phyloP scores from a whole-genome alignment of 2,888 invertebrate genomes.

The Campoplex nolae region DNA sequence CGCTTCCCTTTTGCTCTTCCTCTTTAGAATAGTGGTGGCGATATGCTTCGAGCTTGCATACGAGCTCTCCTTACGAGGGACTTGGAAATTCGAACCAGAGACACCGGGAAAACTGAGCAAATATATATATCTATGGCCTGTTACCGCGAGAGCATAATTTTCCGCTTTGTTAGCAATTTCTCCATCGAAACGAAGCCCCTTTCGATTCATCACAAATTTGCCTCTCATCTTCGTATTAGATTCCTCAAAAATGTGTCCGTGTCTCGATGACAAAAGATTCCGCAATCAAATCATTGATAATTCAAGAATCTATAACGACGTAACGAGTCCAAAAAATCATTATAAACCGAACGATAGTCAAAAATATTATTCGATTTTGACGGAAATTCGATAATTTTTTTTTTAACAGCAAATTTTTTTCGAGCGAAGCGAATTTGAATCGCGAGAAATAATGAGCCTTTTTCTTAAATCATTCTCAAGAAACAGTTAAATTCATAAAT shows the following conservation, averaged over 20 bases:
- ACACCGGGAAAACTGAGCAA: neutral
- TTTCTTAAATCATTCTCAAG: neutral
- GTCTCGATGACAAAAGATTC: neutral
- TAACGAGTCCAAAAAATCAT: too few relatives aligned
- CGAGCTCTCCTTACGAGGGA: slow-evolving; percentile 34
- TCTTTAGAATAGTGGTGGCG: neutral
- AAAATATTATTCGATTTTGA: too few relatives aligned
- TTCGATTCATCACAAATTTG: slow-evolving; percentile 1
- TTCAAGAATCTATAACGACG: too few relatives aligned
- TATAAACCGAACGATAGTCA: too few relatives aligned
- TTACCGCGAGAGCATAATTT: neutral
- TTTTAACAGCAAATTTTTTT: too few relatives aligned
- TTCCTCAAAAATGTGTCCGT: neutral
- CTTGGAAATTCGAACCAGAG: slow-evolving; percentile 37
- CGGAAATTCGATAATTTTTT: too few relatives aligned
- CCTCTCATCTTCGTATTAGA: neutral
- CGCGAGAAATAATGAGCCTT: neutral
- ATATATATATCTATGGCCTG: neutral
- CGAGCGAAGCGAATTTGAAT: neutral
- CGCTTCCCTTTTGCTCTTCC: neutral
- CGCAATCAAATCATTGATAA: neutral
- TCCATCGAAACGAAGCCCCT: neutral
- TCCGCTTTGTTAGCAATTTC: slow-evolving; percentile 3
- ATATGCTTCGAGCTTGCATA: slow-evolving; percentile 45
- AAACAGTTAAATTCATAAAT: neutral